Conservation (phyloP, 2,888 invertebrate genomes). For the Trimorus sp. region DNA sequence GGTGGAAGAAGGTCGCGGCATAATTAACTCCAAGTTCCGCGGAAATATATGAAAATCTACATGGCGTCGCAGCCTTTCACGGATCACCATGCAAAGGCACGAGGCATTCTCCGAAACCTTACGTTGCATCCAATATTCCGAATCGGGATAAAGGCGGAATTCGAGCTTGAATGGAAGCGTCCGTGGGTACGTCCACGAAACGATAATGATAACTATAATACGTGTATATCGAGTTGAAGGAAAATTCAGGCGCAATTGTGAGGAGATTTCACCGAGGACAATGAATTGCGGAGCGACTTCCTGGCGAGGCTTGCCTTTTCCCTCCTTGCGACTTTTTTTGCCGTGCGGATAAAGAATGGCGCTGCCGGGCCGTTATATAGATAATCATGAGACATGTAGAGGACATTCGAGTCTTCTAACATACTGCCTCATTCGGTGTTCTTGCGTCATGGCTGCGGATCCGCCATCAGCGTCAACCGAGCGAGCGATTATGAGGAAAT, state of each 20-base stretch:
- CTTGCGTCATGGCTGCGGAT: conserved; percentile 34
- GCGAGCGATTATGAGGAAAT: conserved; percentile 53
- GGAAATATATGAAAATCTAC: conserved; percentile 52
- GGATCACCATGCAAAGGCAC: conserved; percentile 26
- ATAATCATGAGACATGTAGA: no score
- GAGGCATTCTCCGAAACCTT: conserved; percentile 41
- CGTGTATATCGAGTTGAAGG: no score
- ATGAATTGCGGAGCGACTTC: no score
- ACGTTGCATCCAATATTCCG: conserved; percentile 42
- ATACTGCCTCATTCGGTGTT: conserved; percentile 45
- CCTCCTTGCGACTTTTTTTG: no score
- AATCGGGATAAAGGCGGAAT: conserved; percentile 43
- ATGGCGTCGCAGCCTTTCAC: conserved; percentile 48
- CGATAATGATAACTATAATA: no score
- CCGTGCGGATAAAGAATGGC: no score
- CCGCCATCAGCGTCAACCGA: conserved; percentile 49
- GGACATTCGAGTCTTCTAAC: conserved; percentile 17
- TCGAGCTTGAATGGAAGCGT: conserved; percentile 40
- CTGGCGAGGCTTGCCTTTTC: no score
- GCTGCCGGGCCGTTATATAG: no score
- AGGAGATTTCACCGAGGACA: no score
- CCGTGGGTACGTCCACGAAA: conserved; percentile 36
- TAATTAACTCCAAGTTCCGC: conserved; percentile 30
- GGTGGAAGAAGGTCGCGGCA: neutral
- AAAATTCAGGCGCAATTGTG: no score